Conservation (phyloP, 1,140 invertebrate species). For the Apolygus lucorum region DNA sequence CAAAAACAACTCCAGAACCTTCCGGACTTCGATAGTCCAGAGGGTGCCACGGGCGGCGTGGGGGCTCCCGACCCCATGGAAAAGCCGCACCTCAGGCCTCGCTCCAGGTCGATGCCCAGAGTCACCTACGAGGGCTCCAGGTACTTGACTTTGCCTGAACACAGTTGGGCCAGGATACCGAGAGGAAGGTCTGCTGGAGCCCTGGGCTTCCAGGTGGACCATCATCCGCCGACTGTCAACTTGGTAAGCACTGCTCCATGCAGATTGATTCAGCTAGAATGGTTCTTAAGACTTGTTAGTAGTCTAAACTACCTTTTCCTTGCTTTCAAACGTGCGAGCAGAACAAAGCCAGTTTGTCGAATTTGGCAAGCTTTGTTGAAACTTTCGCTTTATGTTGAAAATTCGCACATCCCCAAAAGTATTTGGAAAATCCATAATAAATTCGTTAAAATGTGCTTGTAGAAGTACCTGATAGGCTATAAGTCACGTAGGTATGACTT, state of each 20-base stretch:
- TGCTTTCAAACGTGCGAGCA: too few species aligned
- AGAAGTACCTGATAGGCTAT: too few species aligned
- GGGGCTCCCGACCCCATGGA: constrained; percentile 31
- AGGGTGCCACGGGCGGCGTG: constrained; percentile 30
- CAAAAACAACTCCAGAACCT: constrained; percentile 47
- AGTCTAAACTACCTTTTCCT: too few species aligned
- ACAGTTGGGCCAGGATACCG: constrained; percentile 33
- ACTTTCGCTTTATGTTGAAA: too few species aligned
- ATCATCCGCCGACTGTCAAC: constrained; percentile 15
- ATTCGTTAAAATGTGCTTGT: too few species aligned
- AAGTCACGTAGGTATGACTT: too few species aligned
- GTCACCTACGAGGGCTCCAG: constrained; percentile 41
- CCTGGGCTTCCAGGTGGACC: constrained; percentile 29
- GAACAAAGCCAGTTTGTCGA: too few species aligned
- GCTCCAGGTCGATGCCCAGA: constrained; percentile 46
- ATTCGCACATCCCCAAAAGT: too few species aligned
- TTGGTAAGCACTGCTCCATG: not conserved
- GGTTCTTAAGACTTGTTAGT: too few species aligned
- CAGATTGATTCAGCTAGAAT: not conserved
- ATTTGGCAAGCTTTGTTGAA: not conserved
- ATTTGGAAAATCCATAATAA: too few species aligned
- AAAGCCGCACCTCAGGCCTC: constrained; percentile 37
- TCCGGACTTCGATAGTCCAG: constrained; percentile 42
- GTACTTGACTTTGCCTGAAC: constrained; percentile 39
- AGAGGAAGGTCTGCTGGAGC: constrained; percentile 36